These are phyloP conservation scores for Dynastes grantii DNA, from an alignment of 2,888 invertebrate species.

Conservation along the genomic window DNA sequence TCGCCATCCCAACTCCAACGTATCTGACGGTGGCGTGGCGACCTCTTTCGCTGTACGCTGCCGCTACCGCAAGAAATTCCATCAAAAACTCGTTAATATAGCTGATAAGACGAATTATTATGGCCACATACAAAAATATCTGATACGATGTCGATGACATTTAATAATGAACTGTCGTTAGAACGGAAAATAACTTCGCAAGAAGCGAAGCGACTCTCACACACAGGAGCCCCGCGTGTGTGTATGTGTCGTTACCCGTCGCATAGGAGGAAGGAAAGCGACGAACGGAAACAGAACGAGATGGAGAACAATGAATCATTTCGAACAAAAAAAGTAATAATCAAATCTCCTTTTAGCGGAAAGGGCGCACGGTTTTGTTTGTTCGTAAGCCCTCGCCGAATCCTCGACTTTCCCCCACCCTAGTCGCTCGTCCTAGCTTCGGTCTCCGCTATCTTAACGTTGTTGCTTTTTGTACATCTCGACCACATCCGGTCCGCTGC, in stretches of 20 bases:
- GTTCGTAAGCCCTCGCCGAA: not conserved
- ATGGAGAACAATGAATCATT: slow-evolving; percentile 31
- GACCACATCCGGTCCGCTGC: slow-evolving; percentile 30
- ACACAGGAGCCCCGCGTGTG: too few species aligned
- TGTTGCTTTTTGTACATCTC: slow-evolving; percentile 38
- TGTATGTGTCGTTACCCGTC: not conserved
- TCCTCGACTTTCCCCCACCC: not conserved
- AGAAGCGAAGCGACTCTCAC: not conserved
- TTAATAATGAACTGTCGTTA: slow-evolving; percentile 24
- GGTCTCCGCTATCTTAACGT: slow-evolving; percentile 30
- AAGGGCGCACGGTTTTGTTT: slow-evolving; percentile 12
- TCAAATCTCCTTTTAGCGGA: slow-evolving; percentile 35
- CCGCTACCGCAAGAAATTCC: slow-evolving; percentile 4
- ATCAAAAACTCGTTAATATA: slow-evolving; percentile 28
- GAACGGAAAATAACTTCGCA: slow-evolving; percentile 25
- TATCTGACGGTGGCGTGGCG: not conserved
- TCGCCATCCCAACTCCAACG: not conserved
- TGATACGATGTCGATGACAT: slow-evolving; percentile 19
- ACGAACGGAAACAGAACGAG: slow-evolving; percentile 3
- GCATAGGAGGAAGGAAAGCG: not conserved
- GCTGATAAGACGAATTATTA: slow-evolving; percentile 11
- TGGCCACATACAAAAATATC: slow-evolving; percentile 25
- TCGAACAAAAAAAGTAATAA: slow-evolving; percentile 34
- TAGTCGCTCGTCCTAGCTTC: not conserved
- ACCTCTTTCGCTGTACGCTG: not conserved